phyloP scores from a whole-genome alignment of 2,113 vertebrate genomes.

The Pipra filicauda region DNA sequence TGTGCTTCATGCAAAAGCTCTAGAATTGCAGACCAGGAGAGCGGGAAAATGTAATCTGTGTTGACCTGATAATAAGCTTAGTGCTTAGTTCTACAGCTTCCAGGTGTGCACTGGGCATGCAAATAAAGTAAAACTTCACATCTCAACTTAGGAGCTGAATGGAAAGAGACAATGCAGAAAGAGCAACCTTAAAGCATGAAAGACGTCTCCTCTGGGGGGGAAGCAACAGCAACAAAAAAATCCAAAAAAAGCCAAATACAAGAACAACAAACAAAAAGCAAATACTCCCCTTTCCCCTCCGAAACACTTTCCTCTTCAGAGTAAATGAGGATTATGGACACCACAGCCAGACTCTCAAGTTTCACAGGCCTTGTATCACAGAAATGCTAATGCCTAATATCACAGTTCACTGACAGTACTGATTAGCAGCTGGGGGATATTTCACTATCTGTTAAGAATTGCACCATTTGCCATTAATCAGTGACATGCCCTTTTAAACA shows the following conservation, averaged over 20 bases:
- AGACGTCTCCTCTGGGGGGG: fast-evolving
- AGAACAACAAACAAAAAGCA: too few species aligned
- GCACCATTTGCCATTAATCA: not conserved
- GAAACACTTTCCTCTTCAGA: not conserved
- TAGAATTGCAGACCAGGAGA: not conserved
- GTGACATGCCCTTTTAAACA: not conserved
- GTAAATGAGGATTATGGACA: not conserved
- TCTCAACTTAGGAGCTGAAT: not conserved
- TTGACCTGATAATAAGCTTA: not conserved
- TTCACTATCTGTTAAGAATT: not conserved
- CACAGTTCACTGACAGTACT: not conserved
- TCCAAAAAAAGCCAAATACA: not conserved
- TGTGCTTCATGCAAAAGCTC: not conserved
- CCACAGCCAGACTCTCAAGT: not conserved
- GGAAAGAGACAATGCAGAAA: not conserved
- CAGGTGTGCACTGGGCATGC: not conserved
- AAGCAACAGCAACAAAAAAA: not conserved
- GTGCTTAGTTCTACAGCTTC: not conserved
- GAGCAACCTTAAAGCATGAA: not conserved
- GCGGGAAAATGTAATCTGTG: not conserved
- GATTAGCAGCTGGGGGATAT: not conserved
- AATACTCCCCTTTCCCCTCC: too few species aligned
- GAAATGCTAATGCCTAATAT: not conserved
- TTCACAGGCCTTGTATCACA: not conserved
- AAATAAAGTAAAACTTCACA: not conserved